Percentiles rank a stretch among this genome's conserved stretches.
Conservation (phyloP, 2,888 invertebrate species). For the Plutella xylostella region DNA sequence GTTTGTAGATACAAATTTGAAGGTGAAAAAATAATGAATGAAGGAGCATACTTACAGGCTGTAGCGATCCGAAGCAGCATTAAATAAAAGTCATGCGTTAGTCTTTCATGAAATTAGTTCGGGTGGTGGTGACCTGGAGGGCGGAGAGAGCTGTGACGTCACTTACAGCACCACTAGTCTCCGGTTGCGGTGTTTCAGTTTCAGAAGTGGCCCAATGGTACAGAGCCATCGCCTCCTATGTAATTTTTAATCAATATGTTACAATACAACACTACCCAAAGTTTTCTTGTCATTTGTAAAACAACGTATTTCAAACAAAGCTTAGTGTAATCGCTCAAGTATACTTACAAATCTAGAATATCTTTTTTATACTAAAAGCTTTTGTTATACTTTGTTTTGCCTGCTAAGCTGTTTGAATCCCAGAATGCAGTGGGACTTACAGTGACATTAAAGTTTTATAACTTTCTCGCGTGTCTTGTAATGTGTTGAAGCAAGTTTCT, state of each 20-base stretch:
- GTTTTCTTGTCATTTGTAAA: slow-evolving; percentile 10
- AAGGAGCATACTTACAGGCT: slow-evolving; percentile 63
- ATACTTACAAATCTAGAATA: too few relatives aligned
- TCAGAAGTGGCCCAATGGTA: slow-evolving; percentile 56
- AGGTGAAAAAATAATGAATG: background rate
- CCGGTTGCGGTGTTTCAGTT: slow-evolving; percentile 53
- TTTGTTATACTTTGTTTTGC: too few relatives aligned
- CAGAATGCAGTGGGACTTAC: too few relatives aligned
- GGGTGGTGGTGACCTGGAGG: slow-evolving; percentile 22
- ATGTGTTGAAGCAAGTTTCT: too few relatives aligned
- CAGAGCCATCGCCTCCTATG: slow-evolving; percentile 64
- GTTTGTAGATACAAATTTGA: background rate
- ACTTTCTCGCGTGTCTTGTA: too few relatives aligned
- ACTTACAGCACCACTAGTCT: slow-evolving; percentile 63
- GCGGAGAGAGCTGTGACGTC: slow-evolving; percentile 37
- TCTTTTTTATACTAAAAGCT: too few relatives aligned
- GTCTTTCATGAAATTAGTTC: slow-evolving; percentile 52
- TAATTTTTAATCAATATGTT: too few relatives aligned
- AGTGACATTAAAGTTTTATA: too few relatives aligned
- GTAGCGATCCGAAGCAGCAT: slow-evolving; percentile 61
- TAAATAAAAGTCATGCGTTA: slow-evolving; percentile 60
- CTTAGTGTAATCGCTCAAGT: too few relatives aligned
- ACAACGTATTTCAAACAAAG: background rate
- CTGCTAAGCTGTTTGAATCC: too few relatives aligned
- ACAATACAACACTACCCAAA: too few relatives aligned